These are phyloP conservation scores for Drosophila parthenogenetica DNA, from an alignment of 2,888 invertebrate genomes.

Conservation along the genomic window DNA sequence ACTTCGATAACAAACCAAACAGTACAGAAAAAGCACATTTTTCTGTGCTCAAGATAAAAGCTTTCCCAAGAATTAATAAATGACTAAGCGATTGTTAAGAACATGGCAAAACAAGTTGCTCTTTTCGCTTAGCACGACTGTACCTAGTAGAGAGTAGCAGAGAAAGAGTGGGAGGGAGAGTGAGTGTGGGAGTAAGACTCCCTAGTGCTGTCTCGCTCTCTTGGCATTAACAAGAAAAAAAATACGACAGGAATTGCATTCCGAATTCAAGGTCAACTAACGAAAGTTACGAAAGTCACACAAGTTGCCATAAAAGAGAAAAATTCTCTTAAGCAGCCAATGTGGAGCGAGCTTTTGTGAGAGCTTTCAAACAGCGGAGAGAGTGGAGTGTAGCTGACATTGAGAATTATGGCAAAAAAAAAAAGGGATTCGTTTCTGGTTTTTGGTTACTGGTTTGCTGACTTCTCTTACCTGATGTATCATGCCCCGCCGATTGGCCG, in stretches of 20 bases:
- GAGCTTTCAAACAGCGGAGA: conserved; percentile 8
- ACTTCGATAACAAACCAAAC: conserved; percentile 3
- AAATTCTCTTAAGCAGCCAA: conserved; percentile 18
- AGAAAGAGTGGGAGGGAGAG: neutral
- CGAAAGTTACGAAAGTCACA: conserved; percentile 13
- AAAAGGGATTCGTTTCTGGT: neutral
- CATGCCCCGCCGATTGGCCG: conserved; percentile 69
- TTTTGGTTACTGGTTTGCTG: neutral
- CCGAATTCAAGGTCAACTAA: conserved; percentile 41
- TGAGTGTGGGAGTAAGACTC: neutral
- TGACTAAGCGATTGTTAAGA: conserved; percentile 1
- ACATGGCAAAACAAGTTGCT: neutral
- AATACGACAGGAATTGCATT: conserved; percentile 15
- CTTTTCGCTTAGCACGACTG: conserved; percentile 3
- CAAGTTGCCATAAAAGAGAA: conserved; percentile 53
- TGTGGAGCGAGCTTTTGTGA: neutral
- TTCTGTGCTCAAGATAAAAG: neutral
- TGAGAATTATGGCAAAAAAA: neutral
- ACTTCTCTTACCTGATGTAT: conserved; percentile 71
- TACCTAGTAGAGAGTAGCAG: neutral
- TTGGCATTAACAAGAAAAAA: neutral
- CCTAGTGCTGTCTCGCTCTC: neutral
- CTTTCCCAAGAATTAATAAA: neutral
- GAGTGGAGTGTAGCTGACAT: neutral
- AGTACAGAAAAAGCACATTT: neutral